A percentile compares a stretch with the other conserved stretches of the same genome.
Evolutionary conservation across 1,140 invertebrate species (phyloP).

Genomic region (Drosophila bocqueti): DNA sequence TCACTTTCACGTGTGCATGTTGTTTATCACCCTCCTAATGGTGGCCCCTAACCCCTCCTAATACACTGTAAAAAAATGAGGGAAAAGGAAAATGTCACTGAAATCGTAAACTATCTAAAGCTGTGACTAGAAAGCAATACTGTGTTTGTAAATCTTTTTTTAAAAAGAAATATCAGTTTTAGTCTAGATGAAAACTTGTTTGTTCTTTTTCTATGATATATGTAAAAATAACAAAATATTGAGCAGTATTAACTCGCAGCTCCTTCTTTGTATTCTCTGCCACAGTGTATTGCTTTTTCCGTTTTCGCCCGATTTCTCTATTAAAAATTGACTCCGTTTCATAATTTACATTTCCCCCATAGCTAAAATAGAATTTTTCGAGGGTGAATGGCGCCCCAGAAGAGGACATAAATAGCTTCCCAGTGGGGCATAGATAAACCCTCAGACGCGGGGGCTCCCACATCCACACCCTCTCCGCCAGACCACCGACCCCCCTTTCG

Average conservation of each 20-base stretch:
- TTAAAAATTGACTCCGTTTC: slow-evolving; percentile 46
- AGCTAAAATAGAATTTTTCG: slow-evolving; percentile 14
- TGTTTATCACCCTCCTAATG: slow-evolving; percentile 44
- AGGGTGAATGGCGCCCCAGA: slow-evolving; percentile 51
- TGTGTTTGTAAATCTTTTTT: neutral
- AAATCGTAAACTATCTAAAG: neutral
- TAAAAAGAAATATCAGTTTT: neutral
- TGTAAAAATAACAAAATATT: neutral
- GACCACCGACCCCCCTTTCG: neutral
- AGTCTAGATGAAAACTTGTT: no score
- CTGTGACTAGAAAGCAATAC: no score
- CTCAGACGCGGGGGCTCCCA: slow-evolving; percentile 39
- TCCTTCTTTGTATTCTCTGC: neutral
- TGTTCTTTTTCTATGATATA: neutral
- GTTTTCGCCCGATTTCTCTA: slow-evolving; percentile 24
- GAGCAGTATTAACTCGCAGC: neutral
- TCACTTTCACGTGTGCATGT: slow-evolving; percentile 55
- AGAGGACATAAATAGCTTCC: slow-evolving; percentile 74
- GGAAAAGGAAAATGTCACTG: no score
- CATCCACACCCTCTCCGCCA: neutral
- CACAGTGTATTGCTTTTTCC: slow-evolving; percentile 2
- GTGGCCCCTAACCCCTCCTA: slow-evolving; percentile 1
- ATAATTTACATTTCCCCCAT: slow-evolving; percentile 43
- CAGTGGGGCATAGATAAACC: slow-evolving; percentile 75
- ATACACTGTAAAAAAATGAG: slow-evolving; percentile 4